These are phyloP conservation scores for Macrotrachela quadricornifera DNA, from an alignment of 1,140 invertebrate genomes.

Conservation along the genomic window DNA sequence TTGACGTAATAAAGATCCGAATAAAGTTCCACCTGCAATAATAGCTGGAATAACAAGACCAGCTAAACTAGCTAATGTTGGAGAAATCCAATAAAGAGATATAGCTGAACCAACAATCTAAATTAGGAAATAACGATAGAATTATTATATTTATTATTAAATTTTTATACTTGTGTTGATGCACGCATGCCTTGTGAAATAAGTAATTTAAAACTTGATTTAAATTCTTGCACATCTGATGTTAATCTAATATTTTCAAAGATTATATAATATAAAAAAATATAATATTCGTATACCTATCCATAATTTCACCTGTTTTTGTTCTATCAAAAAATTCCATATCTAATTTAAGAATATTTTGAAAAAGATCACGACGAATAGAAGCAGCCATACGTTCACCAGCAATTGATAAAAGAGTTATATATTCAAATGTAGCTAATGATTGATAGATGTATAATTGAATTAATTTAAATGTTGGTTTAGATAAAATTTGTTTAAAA, in stretches of 20 bases:
- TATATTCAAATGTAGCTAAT: slow-evolving; percentile 64
- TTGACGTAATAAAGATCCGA: slow-evolving; percentile 48
- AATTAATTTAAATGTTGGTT: slow-evolving; percentile 43
- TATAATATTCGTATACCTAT: slow-evolving; percentile 37
- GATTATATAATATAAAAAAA: background rate
- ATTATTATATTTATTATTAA: slow-evolving; percentile 1
- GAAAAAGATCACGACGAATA: slow-evolving; percentile 57
- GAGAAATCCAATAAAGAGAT: slow-evolving; percentile 58
- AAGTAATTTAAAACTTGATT: slow-evolving; percentile 73
- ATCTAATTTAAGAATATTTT: slow-evolving; percentile 60
- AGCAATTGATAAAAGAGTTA: slow-evolving; percentile 55
- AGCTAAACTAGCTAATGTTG: slow-evolving; percentile 59
- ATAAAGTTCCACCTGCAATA: slow-evolving; percentile 48
- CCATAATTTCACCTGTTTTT: slow-evolving; percentile 68
- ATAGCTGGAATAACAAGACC: slow-evolving; percentile 57
- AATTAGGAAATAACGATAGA: too few species aligned
- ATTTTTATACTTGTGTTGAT: slow-evolving; percentile 45
- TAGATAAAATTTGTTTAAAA: slow-evolving; percentile 41
- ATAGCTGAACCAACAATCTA: slow-evolving; percentile 51
- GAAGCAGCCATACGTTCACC: slow-evolving; percentile 61
- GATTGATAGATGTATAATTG: slow-evolving; percentile 49
- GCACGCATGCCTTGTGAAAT: slow-evolving; percentile 68
- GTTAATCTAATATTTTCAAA: slow-evolving; percentile 42
- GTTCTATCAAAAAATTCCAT: slow-evolving; percentile 71
- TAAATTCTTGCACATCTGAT: slow-evolving; percentile 82